These are phyloP conservation scores for Amorpha juglandis DNA, from an alignment of 2,888 invertebrate species.

Conservation along the genomic window DNA sequence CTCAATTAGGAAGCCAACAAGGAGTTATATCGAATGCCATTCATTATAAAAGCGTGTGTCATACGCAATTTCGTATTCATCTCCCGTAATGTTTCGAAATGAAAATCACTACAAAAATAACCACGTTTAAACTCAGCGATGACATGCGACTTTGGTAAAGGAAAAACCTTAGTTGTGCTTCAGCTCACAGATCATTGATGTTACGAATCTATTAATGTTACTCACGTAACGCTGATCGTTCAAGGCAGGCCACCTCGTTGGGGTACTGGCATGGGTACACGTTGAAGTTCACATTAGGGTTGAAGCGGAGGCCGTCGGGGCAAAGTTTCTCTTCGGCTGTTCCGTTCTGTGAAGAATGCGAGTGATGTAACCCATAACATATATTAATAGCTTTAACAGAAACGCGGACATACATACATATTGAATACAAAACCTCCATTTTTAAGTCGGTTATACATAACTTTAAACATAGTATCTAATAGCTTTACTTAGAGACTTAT, in stretches of 20 bases:
- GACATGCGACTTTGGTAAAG: conserved; percentile 34
- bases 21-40: conserved; percentile 8
- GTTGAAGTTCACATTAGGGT: conserved; percentile 86
- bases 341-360: conserved; percentile 82
- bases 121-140: conserved; percentile 45
- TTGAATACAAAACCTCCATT: not conserved
- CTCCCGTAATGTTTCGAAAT: conserved; percentile 38
- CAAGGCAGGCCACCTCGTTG: conserved; percentile 90
- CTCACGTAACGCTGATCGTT: conserved; percentile 88
- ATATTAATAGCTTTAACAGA: no score
- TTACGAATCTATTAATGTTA: conserved; percentile 39
- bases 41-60: conserved; percentile 26
- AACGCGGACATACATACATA: no score
- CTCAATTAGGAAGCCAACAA: conserved; percentile 24
- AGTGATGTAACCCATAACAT: not conserved
- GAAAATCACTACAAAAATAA: conserved; percentile 39
- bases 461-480: no score
- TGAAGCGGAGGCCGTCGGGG: conserved; percentile 92
- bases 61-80: conserved; percentile 38
- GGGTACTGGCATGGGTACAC: conserved; percentile 93
- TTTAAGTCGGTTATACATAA: no score
- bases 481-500: no score
- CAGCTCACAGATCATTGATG: conserved; percentile 17
- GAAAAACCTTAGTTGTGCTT: no score
- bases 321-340: conserved; percentile 90